phyloP scores from a whole-genome alignment of 30 jellyfish, hydroid and myxozoan genomes.

The Cassiopea xamachana region DNA sequence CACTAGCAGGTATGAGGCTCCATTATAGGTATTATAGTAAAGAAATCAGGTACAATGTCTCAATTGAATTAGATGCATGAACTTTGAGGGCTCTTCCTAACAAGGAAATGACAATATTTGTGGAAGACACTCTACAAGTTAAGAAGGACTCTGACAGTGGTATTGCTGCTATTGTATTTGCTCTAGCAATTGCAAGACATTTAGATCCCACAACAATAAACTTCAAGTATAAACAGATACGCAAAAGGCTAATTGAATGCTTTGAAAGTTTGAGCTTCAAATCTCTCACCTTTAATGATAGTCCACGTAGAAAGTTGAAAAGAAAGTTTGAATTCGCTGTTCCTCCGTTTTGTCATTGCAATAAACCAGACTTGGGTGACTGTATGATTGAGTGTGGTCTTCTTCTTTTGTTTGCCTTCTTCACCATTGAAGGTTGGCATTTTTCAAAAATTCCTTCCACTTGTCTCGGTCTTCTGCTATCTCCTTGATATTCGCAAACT shows the following conservation, averaged over 20 bases:
- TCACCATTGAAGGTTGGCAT: no score
- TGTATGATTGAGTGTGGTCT: conserved; percentile 14
- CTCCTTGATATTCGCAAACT: no score
- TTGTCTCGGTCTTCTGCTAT: no score
- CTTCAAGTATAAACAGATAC: not conserved
- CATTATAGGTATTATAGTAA: not conserved
- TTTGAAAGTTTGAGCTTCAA: not conserved
- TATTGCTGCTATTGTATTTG: not conserved
- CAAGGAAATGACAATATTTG: not conserved
- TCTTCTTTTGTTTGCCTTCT: no score
- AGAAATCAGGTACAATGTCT: not conserved
- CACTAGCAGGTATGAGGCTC: not conserved
- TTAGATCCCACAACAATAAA: not conserved
- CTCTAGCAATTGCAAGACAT: not conserved
- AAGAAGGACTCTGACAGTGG: not conserved
- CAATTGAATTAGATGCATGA: conserved; percentile 1
- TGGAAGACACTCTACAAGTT: not conserved
- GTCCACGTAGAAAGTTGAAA: not conserved
- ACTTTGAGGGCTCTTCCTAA: not conserved
- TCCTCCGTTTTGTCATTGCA: conserved; percentile 9
- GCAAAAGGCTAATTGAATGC: not conserved
- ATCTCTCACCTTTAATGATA: not conserved
- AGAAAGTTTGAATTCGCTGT: not conserved
- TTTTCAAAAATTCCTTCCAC: no score
- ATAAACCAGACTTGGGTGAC: not conserved